These are phyloP conservation scores for Trachelus troglodyta DNA, from an alignment of 2,888 invertebrate genomes.

Conservation along the genomic window DNA sequence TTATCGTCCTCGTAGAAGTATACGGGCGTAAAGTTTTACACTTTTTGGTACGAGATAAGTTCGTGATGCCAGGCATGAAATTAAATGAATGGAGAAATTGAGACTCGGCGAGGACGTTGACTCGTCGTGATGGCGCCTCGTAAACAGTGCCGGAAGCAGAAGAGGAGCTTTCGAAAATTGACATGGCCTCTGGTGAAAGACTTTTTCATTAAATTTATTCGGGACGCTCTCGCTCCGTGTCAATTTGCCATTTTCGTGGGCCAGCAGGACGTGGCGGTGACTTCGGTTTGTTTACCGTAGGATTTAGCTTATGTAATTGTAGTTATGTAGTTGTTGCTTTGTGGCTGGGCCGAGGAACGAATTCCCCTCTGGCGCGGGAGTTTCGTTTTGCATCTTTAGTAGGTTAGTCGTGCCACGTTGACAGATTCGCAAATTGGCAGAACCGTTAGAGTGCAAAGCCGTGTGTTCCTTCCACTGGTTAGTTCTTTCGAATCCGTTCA, in stretches of 20 bases:
- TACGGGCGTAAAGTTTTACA: neutral
- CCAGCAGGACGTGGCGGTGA: neutral
- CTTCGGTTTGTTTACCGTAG: neutral
- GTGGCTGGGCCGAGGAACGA: neutral
- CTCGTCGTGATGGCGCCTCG: conserved; percentile 29
- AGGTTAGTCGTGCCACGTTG: conserved; percentile 51
- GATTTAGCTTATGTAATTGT: neutral
- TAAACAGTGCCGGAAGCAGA: conserved; percentile 25
- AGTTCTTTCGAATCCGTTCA: neutral
- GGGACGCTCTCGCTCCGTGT: neutral
- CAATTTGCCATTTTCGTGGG: neutral
- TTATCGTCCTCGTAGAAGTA: neutral
- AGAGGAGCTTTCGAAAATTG: conserved; percentile 38
- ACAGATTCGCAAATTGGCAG: neutral
- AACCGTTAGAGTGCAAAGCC: neutral
- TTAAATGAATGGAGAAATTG: conserved; percentile 40
- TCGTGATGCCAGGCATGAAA: neutral
- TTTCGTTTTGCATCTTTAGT: conserved; percentile 38
- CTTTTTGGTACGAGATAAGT: neutral
- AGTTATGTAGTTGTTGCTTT: neutral
- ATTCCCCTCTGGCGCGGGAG: neutral
- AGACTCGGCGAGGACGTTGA: conserved; percentile 35
- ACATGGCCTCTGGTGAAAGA: conserved; percentile 26
- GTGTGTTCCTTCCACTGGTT: neutral
- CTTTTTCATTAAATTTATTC: conserved; percentile 29